Evolutionary conservation across 2,888 invertebrate genomes (phyloP).

Genomic region (Pammene fasciana): DNA sequence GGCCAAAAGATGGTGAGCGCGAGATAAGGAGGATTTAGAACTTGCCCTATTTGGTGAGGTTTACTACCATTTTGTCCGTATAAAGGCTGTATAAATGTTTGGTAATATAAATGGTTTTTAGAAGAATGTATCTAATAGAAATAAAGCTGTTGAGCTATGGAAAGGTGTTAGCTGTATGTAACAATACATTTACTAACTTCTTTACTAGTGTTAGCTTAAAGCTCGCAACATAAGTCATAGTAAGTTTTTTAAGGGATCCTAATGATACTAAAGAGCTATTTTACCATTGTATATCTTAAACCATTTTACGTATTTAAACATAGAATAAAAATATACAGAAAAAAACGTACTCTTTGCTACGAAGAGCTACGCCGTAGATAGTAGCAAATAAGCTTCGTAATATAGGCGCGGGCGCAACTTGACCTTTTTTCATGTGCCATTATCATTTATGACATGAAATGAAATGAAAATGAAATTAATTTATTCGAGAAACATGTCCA

Average conservation of each 20-base stretch:
- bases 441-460: too few relatives aligned
- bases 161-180: background rate
- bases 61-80: constrained; percentile 60
- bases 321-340: background rate
- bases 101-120: constrained; percentile 32
- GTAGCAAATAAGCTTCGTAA: background rate
- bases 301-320: background rate
- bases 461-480: too few relatives aligned
- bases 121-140: constrained; percentile 2
- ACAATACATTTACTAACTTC: background rate
- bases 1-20: constrained; percentile 64
- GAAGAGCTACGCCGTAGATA: background rate
- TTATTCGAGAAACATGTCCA: too few relatives aligned
- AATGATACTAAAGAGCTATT: too few relatives aligned
- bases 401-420: background rate
- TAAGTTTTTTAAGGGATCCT: too few relatives aligned
- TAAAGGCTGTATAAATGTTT: constrained; percentile 53
- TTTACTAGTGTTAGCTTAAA: too few relatives aligned
- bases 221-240: too few relatives aligned
- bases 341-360: background rate
- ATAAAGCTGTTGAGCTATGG: background rate
- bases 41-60: constrained; percentile 57
- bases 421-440: too few relatives aligned
- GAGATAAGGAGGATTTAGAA: constrained; percentile 71
- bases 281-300: too few relatives aligned